Base-by-base conservation (phyloP, 2,113 vertebrate genomes). In the Cardinalis cardinalis region DNA sequence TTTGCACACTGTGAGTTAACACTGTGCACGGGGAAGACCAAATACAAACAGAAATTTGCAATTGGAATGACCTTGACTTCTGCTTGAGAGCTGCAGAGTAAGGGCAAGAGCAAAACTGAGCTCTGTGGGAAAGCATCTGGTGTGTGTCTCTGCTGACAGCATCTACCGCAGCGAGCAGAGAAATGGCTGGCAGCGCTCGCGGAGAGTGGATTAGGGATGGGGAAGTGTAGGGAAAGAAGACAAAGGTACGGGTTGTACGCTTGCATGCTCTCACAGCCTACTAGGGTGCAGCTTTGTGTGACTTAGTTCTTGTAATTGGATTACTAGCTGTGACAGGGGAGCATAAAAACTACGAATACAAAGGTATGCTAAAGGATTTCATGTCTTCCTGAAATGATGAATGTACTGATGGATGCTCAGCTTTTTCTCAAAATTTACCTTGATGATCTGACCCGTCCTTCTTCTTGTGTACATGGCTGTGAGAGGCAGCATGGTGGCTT, bases 81-180 rank as follows among this genome's bases (percentile, higher is more conserved):
- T 66, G 52, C 5, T n/a, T 4, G 74, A 76, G 73, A 95, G 40
- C 46, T 0, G 7, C 29, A 48, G 58, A 65, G 28, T 25, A 17
- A 85, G 56, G 74, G 44, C 2, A 16, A 72, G 84, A 80, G 68
- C 40, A 63, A 79, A 93, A 58, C 0, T 0, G 1, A 63, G 59
- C 87, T 92, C 77, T 55, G 71, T 65, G 77, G 81, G 78, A 72
- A 92, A 90, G 87, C 84, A 83, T 82, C 81, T 87, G 87, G 28
- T 31, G 81, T 24, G 66, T 56, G 43, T 73, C 59, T 72, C 88
- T 90, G 84, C 90, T 92, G 92, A 72, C 77, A 88, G 77, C 55
- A 59, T 58, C 38, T 18, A 8, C 77, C 0, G 18, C 70, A 51
- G 87, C 0, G 1, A 90, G 78, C 46, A 52, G 43, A 85, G 84